phyloP scores from a whole-genome alignment of 2,113 vertebrate genomes.

The Chaenocephalus aceratus region DNA sequence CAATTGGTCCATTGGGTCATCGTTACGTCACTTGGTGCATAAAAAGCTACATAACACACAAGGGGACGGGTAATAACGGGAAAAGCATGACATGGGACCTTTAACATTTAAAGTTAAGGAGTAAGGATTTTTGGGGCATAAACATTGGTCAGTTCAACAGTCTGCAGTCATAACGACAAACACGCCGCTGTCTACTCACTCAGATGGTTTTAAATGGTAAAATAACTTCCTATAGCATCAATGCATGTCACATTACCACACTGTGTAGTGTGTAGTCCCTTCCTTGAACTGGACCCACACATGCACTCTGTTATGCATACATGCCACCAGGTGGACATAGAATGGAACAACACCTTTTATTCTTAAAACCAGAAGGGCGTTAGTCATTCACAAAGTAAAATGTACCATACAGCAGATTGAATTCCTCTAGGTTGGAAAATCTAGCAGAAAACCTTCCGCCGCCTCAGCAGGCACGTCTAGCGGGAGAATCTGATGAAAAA shows the following conservation, averaged over 20 bases:
- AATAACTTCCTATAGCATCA: background rate
- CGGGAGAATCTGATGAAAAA: background rate
- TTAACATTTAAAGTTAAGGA: too few relatives aligned
- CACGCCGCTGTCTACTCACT: background rate
- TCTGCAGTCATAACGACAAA: background rate
- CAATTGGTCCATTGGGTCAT: too few relatives aligned
- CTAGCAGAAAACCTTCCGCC: background rate
- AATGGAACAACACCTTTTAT: conserved; percentile 37
- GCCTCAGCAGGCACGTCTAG: background rate
- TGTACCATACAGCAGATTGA: background rate
- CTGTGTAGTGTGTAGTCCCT: background rate
- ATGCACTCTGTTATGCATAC: conserved; percentile 10
- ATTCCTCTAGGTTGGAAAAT: too few relatives aligned
- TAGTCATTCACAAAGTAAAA: background rate
- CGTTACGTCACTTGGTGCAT: too few relatives aligned
- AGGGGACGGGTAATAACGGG: too few relatives aligned
- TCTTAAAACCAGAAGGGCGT: background rate
- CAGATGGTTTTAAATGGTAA: background rate
- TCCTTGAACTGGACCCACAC: background rate
- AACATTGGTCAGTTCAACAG: background rate
- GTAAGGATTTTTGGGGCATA: too few relatives aligned
- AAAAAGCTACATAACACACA: too few relatives aligned
- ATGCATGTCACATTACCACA: background rate
- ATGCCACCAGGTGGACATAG: conserved; percentile 61
- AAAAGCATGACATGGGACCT: too few relatives aligned